Evolutionary conservation across 2,797 vertebrate species (phyloP).

Genomic region (Heteromormyrus szaboi): DNA sequence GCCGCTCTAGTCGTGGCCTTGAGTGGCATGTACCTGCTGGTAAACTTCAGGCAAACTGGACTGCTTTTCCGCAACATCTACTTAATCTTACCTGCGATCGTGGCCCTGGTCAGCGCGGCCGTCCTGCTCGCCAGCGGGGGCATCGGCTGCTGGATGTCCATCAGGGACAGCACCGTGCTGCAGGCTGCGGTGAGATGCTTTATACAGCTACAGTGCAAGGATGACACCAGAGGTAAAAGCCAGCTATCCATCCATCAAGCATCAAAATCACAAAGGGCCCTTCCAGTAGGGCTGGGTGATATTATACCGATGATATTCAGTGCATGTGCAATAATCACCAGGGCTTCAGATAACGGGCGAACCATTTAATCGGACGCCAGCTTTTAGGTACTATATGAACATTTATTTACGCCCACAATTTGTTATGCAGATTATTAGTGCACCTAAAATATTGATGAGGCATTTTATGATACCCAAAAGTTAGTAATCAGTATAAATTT

Average conservation of each 20-base stretch:
- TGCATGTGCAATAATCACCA: neutral
- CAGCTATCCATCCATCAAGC: neutral
- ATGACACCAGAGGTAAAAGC: neutral
- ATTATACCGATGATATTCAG: neutral
- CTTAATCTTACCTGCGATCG: constrained; percentile 21
- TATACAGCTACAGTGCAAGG: neutral
- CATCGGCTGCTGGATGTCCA: constrained; percentile 25
- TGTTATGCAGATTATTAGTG: neutral
- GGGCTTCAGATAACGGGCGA: neutral
- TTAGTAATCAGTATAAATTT: neutral
- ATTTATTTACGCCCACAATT: neutral
- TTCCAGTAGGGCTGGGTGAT: neutral
- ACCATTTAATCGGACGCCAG: neutral
- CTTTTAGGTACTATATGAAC: neutral
- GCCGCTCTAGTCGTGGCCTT: constrained; percentile 24
- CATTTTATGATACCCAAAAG: no score
- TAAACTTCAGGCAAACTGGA: constrained; percentile 20
- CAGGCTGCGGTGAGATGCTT: constrained; percentile 17
- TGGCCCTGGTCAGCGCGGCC: constrained; percentile 21
- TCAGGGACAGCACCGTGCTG: neutral
- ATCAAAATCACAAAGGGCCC: neutral
- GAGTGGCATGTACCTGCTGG: constrained; percentile 26
- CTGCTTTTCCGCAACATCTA: constrained; percentile 19
- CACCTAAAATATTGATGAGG: neutral
- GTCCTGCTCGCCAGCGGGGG: constrained; percentile 19